Conservation (phyloP, 2,888 invertebrate genomes). For the Allacma fusca region DNA sequence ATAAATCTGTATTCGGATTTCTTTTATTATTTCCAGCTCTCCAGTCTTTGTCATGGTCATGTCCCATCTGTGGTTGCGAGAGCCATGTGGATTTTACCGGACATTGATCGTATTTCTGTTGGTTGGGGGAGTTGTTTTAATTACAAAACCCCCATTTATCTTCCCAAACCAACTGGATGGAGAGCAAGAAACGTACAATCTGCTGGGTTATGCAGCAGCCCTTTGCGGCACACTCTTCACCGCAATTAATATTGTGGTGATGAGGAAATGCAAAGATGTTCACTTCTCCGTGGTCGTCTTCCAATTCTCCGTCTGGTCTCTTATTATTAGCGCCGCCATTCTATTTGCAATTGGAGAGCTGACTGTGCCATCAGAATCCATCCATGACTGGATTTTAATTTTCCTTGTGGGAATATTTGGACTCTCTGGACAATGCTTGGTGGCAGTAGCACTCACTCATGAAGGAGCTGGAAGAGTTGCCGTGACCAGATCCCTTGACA, state of each 20-base stretch:
- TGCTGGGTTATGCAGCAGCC: slow-evolving; percentile 65
- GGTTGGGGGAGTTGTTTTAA: slow-evolving; percentile 65
- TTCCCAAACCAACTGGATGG: slow-evolving; percentile 63
- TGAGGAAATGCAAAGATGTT: slow-evolving; percentile 66
- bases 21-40: slow-evolving; percentile 65
- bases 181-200: slow-evolving; percentile 63
- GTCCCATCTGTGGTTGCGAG: slow-evolving; percentile 66
- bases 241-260: slow-evolving; percentile 66
- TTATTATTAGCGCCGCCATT: slow-evolving; percentile 63
- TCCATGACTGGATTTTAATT: slow-evolving; percentile 56
- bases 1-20: too few species aligned
- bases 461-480: slow-evolving; percentile 67
- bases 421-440: slow-evolving; percentile 65
- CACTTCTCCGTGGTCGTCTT: slow-evolving; percentile 66
- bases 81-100: slow-evolving; percentile 66
- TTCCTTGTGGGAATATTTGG: slow-evolving; percentile 64
- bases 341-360: slow-evolving; percentile 62
- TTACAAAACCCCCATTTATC: slow-evolving; percentile 66
- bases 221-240: slow-evolving; percentile 66
- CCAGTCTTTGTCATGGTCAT: slow-evolving; percentile 67
- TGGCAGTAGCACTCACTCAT: slow-evolving; percentile 66
- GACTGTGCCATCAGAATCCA: slow-evolving; percentile 47
- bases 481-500: slow-evolving; percentile 66
- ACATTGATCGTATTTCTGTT: slow-evolving; percentile 65
- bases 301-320: slow-evolving; percentile 65